A percentile compares a stretch with the other conserved stretches of the same genome.
These are phyloP conservation scores for Paratilapia polleni DNA, from an alignment of 2,113 vertebrate genomes.

Conservation along the genomic window DNA sequence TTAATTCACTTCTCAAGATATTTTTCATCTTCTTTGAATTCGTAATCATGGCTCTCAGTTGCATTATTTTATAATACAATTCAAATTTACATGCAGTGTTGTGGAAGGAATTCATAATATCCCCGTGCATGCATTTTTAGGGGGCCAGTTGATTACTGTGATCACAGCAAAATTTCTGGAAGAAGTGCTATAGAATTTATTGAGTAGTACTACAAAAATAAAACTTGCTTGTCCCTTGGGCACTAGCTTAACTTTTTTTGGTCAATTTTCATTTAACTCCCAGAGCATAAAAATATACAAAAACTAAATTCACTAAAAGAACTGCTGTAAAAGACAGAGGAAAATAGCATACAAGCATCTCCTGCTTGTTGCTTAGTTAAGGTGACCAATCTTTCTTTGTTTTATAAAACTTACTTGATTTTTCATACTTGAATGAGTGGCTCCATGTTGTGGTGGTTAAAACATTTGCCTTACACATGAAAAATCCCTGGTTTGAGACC, in stretches of 20 bases:
- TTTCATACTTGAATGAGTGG: background rate
- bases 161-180: background rate
- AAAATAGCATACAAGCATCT: background rate
- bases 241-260: background rate
- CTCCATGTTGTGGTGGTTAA: background rate
- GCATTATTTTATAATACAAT: background rate
- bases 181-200: background rate
- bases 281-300: background rate
- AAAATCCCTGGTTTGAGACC: background rate
- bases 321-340: background rate
- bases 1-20: background rate
- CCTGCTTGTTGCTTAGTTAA: background rate
- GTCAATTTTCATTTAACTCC: background rate
- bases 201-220: background rate
- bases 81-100: background rate
- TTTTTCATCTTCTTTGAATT: background rate
- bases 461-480: background rate
- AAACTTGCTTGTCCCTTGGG: background rate
- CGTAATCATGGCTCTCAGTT: background rate
- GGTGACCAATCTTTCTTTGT: background rate
- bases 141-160: background rate
- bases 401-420: background rate
- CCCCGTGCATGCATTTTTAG: background rate
- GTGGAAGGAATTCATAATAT: background rate
- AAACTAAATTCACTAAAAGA: background rate